Evolutionary conservation across 2,888 invertebrate genomes (phyloP).

Genomic region (Meghimatium bilineatum): DNA sequence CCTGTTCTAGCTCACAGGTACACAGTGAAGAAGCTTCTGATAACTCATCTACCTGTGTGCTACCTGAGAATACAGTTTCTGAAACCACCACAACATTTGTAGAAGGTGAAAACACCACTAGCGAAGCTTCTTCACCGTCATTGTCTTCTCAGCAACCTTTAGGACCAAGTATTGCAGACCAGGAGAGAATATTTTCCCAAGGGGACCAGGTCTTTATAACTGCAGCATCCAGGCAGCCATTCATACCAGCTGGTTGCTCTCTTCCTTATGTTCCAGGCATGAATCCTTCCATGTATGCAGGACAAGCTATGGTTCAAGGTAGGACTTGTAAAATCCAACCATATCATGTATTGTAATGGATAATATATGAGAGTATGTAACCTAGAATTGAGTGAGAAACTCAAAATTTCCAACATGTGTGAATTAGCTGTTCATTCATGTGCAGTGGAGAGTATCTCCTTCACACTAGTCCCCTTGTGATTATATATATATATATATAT

Average conservation of each 20-base stretch:
- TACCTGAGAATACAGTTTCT: constrained; percentile 1
- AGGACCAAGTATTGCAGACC: neutral
- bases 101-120: neutral
- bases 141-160: neutral
- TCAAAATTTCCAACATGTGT: too few relatives aligned
- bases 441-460: too few relatives aligned
- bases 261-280: constrained; percentile 22
- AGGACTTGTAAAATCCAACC: neutral
- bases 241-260: constrained; percentile 15
- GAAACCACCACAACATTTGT: neutral
- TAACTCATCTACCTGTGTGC: neutral
- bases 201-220: constrained; percentile 40
- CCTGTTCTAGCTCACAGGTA: neutral
- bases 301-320: constrained; percentile 40
- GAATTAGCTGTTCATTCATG: too few relatives aligned
- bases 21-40: neutral
- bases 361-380: too few relatives aligned
- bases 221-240: constrained; percentile 33
- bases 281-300: constrained; percentile 36
- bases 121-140: neutral
- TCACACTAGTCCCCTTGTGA: too few relatives aligned
- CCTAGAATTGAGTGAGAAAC: too few relatives aligned
- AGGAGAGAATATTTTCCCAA: constrained; percentile 29
- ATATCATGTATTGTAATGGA: neutral
- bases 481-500: too few relatives aligned